These are phyloP conservation scores for Parapsyche elsis DNA, from an alignment of 1,140 invertebrate genomes.

Conservation along the genomic window DNA sequence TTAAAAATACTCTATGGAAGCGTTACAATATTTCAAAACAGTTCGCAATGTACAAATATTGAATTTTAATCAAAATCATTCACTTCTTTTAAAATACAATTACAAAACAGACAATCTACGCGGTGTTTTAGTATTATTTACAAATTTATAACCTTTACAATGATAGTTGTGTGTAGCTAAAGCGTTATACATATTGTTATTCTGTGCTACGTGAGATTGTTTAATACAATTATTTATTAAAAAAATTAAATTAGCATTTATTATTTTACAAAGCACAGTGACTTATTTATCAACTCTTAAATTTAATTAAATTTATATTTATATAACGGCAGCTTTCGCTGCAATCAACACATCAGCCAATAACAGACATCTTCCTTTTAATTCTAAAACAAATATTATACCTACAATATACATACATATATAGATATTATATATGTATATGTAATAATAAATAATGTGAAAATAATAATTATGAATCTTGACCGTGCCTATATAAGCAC, in stretches of 20 bases:
- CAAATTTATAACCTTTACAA: conserved; percentile 12
- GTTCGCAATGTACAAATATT: not conserved
- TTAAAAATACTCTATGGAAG: not conserved
- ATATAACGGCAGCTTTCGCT: not conserved
- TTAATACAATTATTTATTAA: not conserved
- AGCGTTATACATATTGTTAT: too few species aligned
- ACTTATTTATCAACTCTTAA: not conserved
- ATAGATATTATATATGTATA: not conserved
- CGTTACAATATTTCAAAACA: conserved; percentile 8
- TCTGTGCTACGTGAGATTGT: too few species aligned
- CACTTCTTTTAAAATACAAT: not conserved
- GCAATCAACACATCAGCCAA: conserved; percentile 23
- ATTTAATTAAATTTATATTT: not conserved
- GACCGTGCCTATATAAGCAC: conserved; percentile 45
- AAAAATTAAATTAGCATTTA: not conserved
- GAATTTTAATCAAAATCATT: not conserved
- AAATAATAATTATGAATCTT: conserved; percentile 41
- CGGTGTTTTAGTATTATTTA: not conserved
- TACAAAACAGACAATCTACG: conserved; percentile 4
- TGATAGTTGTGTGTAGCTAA: conserved; percentile 1
- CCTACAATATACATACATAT: not conserved
- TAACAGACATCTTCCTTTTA: conserved; percentile 37
- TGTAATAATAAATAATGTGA: conserved; percentile 4
- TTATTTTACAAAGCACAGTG: conserved; percentile 25
- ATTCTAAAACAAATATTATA: conserved; percentile 33